These are phyloP conservation scores for Sarcophaga variegata DNA, from an alignment of 2,888 invertebrate species.

Conservation along the genomic window DNA sequence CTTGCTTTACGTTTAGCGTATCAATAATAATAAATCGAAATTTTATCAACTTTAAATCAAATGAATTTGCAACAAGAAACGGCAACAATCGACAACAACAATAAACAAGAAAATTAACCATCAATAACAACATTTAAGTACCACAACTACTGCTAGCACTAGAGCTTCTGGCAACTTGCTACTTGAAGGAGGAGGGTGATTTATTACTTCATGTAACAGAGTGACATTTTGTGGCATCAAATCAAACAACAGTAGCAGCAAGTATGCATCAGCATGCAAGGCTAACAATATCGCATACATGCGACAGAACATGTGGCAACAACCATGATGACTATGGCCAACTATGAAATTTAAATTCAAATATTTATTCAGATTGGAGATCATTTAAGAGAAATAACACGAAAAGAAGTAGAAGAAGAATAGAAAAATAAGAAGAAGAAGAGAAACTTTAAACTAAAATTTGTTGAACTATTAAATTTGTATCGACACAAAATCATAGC, in stretches of 20 bases:
- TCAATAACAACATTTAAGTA: conserved; percentile 69
- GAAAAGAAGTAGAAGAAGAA: no score
- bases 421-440: background rate
- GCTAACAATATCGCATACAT: conserved; percentile 29
- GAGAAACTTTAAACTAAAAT: conserved; percentile 27
- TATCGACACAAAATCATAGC: background rate
- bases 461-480: conserved; percentile 14
- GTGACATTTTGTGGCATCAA: conserved; percentile 67
- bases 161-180: background rate
- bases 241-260: conserved; percentile 15
- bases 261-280: conserved; percentile 29
- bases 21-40: conserved; percentile 60
- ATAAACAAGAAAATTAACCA: conserved; percentile 61
- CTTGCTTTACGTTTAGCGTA: background rate
- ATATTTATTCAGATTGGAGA: conserved; percentile 24
- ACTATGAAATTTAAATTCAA: conserved; percentile 52
- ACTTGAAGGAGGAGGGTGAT: conserved; percentile 50
- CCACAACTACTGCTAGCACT: conserved; percentile 40
- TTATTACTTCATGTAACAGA: conserved; percentile 60
- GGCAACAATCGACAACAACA: conserved; percentile 8
- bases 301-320: conserved; percentile 2
- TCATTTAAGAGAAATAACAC: conserved; percentile 13
- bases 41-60: conserved; percentile 68
- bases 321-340: conserved; percentile 5
- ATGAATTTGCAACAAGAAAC: conserved; percentile 40